phyloP scores from a whole-genome alignment of 1,140 invertebrate genomes.

The Meloidogyne exigua region DNA sequence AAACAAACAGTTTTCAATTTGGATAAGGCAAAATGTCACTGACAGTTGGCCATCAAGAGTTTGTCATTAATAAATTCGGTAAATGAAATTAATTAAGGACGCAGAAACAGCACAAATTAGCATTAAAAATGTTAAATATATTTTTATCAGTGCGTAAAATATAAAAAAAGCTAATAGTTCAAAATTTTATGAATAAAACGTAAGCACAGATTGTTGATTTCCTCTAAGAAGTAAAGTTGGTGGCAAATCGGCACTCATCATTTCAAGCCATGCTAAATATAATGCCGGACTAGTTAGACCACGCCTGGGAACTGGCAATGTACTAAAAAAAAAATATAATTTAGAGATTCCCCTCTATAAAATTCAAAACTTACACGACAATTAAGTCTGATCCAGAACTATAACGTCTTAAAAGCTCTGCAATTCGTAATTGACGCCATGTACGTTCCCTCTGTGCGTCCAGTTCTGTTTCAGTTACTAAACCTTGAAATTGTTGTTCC shows the following conservation, averaged over 20 bases:
- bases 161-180: neutral
- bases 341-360: too few species aligned
- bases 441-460: slow-evolving; percentile 57
- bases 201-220: slow-evolving; percentile 68
- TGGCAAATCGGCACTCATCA: slow-evolving; percentile 65
- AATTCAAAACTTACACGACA: slow-evolving; percentile 51
- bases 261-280: slow-evolving; percentile 68
- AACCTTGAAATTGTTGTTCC: slow-evolving; percentile 26
- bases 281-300: slow-evolving; percentile 65
- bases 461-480: slow-evolving; percentile 59
- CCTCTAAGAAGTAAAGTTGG: slow-evolving; percentile 67
- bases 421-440: slow-evolving; percentile 53
- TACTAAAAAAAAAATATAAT: slow-evolving; percentile 23
- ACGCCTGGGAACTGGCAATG: slow-evolving; percentile 67
- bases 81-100: too few species aligned
- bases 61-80: too few species aligned
- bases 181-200: slow-evolving; percentile 66
- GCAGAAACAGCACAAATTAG: too few species aligned
- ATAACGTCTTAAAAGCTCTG: slow-evolving; percentile 54
- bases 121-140: neutral
- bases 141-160: too few species aligned
- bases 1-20: too few species aligned
- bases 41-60: too few species aligned
- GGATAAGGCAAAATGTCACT: too few species aligned
- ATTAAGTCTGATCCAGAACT: slow-evolving; percentile 59